phyloP scores from a whole-genome alignment of 2,797 vertebrate genomes.

The Falco naumanni region DNA sequence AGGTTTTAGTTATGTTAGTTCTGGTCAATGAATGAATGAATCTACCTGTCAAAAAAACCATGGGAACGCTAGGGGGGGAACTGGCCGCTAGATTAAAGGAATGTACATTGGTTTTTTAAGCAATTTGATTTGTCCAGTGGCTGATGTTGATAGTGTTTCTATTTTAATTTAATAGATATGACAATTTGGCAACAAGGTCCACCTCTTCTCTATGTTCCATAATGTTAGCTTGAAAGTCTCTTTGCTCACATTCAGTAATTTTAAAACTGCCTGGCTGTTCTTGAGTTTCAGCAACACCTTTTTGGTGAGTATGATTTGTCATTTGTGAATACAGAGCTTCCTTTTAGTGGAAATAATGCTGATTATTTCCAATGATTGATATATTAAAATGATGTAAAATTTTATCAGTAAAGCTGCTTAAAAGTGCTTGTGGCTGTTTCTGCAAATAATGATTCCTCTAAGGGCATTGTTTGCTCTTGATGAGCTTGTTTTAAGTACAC shows the following conservation, averaged over 20 bases:
- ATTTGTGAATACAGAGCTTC: background rate
- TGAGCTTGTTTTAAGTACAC: background rate
- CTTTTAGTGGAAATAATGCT: background rate
- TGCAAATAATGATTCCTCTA: background rate
- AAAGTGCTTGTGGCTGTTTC: background rate
- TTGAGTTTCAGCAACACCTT: background rate
- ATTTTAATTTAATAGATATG: background rate
- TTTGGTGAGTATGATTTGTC: background rate
- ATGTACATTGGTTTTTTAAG: background rate
- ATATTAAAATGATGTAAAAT: background rate
- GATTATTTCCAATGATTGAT: conserved; percentile 19
- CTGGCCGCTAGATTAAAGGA: background rate
- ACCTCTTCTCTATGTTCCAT: background rate
- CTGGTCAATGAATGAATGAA: background rate
- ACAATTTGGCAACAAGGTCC: background rate
- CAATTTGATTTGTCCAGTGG: background rate
- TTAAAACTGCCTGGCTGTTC: background rate
- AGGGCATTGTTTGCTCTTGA: background rate
- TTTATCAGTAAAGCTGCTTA: background rate
- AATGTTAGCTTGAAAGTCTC: background rate
- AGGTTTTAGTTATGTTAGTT: background rate
- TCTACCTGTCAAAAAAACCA: background rate
- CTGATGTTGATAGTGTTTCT: background rate
- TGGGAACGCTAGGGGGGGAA: background rate
- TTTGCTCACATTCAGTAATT: background rate